phyloP scores from a whole-genome alignment of 2,888 invertebrate species.

The Drosophila recens region DNA sequence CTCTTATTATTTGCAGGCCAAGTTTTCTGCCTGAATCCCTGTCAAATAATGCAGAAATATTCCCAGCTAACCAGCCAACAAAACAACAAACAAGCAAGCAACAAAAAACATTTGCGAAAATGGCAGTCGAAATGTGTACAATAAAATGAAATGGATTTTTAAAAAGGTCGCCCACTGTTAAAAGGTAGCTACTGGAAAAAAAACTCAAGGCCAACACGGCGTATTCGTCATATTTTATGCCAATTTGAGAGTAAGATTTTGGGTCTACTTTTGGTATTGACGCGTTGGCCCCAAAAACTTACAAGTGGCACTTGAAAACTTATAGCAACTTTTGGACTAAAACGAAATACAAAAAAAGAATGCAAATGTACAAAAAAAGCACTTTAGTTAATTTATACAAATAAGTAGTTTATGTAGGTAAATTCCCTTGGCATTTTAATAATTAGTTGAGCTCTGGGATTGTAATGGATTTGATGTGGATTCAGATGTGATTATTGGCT shows the following conservation, averaged over 20 bases:
- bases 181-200: conserved; percentile 26
- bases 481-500: conserved; percentile 7
- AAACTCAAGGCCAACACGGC: conserved; percentile 47
- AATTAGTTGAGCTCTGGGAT: background rate
- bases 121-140: conserved; percentile 50
- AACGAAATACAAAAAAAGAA: background rate
- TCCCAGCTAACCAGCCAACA: conserved; percentile 45
- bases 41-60: conserved; percentile 77
- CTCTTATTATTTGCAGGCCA: conserved; percentile 50
- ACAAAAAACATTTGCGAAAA: conserved; percentile 46
- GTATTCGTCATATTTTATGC: conserved; percentile 67
- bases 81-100: conserved; percentile 30
- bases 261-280: conserved; percentile 19
- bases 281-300: conserved; percentile 35
- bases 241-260: conserved; percentile 44
- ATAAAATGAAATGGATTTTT: conserved; percentile 67
- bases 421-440: background rate
- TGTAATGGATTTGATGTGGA: background rate
- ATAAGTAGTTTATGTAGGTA: background rate
- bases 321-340: background rate
- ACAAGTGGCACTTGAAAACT: conserved; percentile 23
- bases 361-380: background rate
- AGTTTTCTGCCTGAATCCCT: conserved; percentile 63
- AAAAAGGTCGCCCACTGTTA: conserved; percentile 59
- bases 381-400: conserved; percentile 9